Evolutionary conservation across 2,888 invertebrate species (phyloP).

Genomic region (Lumbricus terrestris): DNA sequence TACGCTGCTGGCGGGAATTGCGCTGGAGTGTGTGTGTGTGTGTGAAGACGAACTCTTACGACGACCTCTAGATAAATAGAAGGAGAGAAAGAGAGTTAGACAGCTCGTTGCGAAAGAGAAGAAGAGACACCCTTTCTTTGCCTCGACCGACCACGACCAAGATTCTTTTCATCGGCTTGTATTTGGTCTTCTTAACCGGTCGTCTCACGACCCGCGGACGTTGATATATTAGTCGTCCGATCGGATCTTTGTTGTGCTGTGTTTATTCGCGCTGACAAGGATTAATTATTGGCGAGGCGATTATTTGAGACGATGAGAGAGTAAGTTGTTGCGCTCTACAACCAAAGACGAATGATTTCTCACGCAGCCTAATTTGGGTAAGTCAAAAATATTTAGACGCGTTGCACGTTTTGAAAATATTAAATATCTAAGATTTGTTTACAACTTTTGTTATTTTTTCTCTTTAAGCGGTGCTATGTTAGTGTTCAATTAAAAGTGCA

Average conservation of each 20-base stretch:
- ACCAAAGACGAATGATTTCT: background rate
- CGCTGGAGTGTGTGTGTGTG: background rate
- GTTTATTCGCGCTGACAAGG: background rate
- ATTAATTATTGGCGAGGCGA: background rate
- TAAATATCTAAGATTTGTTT: too few species aligned
- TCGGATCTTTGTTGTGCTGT: background rate
- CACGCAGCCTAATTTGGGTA: background rate
- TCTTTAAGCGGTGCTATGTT: too few species aligned
- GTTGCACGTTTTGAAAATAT: background rate
- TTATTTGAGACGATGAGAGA: background rate
- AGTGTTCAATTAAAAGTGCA: too few species aligned
- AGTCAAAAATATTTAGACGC: background rate
- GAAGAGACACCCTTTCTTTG: background rate
- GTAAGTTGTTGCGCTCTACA: background rate
- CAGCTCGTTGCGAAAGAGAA: background rate
- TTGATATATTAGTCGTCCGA: background rate
- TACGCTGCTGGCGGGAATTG: background rate
- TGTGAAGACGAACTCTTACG: background rate
- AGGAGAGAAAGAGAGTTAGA: background rate
- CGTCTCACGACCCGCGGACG: background rate
- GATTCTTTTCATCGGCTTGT: background rate
- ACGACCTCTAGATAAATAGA: background rate
- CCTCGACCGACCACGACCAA: background rate
- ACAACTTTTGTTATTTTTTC: too few species aligned
- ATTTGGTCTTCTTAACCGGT: background rate